A percentile compares a stretch with the other conserved stretches of the same genome.
phyloP scores from a whole-genome alignment of 2,888 invertebrate genomes.

The Lacanobia oleracea region DNA sequence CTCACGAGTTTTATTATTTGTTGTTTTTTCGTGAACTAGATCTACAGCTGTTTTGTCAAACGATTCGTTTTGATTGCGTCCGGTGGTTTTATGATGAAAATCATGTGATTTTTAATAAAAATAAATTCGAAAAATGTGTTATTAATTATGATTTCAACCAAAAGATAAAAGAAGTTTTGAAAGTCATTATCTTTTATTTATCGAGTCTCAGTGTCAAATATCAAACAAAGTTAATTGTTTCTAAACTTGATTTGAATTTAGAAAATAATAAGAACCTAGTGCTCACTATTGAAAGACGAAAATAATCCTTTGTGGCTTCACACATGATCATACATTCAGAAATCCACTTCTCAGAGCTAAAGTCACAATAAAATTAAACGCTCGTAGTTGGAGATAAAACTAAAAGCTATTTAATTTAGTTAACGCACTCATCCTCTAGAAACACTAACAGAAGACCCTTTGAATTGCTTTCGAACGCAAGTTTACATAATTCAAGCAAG shows the following conservation, averaged over 20 bases:
- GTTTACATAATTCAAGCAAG: constrained; percentile 38
- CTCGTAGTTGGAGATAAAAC: not conserved
- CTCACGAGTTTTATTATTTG: constrained; percentile 33
- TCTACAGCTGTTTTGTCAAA: constrained; percentile 36
- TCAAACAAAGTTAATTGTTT: constrained; percentile 1
- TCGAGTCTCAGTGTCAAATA: constrained; percentile 9
- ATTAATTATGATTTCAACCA: constrained; percentile 32
- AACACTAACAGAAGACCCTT: not conserved
- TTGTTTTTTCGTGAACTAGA: constrained; percentile 28
- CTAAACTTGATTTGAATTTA: not conserved
- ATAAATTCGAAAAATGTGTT: not conserved
- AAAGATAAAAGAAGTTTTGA: constrained; percentile 9
- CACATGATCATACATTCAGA: not conserved
- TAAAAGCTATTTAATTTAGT: not conserved
- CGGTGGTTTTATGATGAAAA: constrained; percentile 33
- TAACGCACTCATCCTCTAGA: not conserved
- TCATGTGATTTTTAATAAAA: not conserved
- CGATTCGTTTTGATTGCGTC: constrained; percentile 37
- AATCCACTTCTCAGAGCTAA: not conserved
- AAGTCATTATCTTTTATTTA: constrained; percentile 9
- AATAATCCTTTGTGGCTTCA: not conserved
- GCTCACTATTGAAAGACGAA: not conserved
- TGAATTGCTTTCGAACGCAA: constrained; percentile 5
- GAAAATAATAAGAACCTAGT: not conserved
- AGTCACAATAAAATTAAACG: not conserved